Evolutionary conservation across 2,888 invertebrate species (phyloP), one percentile per base, ranked within the genome.

Genomic region (Galerucella pusilla): DNA sequence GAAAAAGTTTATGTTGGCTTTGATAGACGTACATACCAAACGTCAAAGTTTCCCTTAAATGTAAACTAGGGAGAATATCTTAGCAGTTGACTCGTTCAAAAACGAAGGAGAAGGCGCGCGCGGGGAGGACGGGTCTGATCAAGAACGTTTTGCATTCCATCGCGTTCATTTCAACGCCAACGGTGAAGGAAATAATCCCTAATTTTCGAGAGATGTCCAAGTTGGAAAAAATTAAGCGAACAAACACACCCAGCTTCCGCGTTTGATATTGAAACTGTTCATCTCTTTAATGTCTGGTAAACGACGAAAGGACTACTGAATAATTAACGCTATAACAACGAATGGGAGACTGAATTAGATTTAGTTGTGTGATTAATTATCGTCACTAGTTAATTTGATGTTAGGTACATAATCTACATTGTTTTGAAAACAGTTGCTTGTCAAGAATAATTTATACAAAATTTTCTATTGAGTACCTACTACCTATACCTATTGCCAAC

Each of bases 251-350:
- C 35, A 57, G 57, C 57, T 57, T 57, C 57, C 57, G 20, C 16
- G 57, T 57, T 57, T 57, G 57, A 57, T 57, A 57, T 57, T 57
- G 57, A 57, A 57, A 57, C 57, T 57, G 57, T 57, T 57, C 57
- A 57, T 57, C 57, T 57, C 57, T 57, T 57, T 57, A 57, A 57
- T 57, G 57, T 57, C 57, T 57, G 57, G 20, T 20, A 20, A 57
- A 57, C 57, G 20, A 11, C 20, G 20, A 54, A 54, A 54, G 54
- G 54, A 54, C 54, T 54, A 54, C 54, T 54, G 54, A 57, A 57
- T 57, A 57, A 57, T 57, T 57, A 57, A 57, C 57, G 57, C 11
- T 16, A 57, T 57, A 57, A 57, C 57, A 57, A 57, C 57, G 57
- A 16, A 57, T 57, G 57, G 57, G 57, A 57, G 57, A 57, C 57